Evolutionary conservation across 2,113 vertebrate species (phyloP), one percentile per base, ranked within the genome.

Genomic region (Mustela lutreola): DNA sequence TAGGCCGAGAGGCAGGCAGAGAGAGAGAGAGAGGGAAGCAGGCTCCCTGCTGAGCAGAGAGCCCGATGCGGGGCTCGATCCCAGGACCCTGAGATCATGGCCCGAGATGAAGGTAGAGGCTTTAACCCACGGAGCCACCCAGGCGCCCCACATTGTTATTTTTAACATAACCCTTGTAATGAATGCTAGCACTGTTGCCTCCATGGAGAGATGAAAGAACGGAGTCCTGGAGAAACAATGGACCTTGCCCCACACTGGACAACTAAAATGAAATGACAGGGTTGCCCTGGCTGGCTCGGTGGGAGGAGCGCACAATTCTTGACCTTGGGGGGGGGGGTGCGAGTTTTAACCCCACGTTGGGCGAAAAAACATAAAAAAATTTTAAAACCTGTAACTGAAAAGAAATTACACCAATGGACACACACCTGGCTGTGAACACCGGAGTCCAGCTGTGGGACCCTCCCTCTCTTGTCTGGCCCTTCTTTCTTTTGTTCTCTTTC

Each of bases 401-500:
- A 76, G 45, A 60, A 26, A 7, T 36, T 4, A 14, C 0, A 0
- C 4, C 9, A 4, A 80, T 1, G 31, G 19, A 62, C 21, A 1
- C n/a, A 33, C 31, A 75, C 7, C 85, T 65, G 60, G 26, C 1
- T 70, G 39, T 45, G 31, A 53, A 45, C 26, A n/a, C 36, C 42
- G 50, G n/a, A 86, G 1, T 28, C 58, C 1, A 4, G 45, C 62
- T 42, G 5, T 36, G 16, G 73, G 18, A 82, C 56, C 14, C 56
- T 53, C n/a, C 56, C 5, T 33, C 48, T 58, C 28, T 63, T 62
- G 4, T 6, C 36, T 53, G 33, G 18, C 31, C 62, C 76, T 73
- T 65, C 88, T 89, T 92, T 60, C 28, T 14, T 60, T 80, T 15
- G 60, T 96, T 95, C 33, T 75, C 80, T 80, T 95, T 56, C 39